Evolutionary conservation across 2,797 vertebrate species (phyloP).

Genomic region (Eremophila alpestris): DNA sequence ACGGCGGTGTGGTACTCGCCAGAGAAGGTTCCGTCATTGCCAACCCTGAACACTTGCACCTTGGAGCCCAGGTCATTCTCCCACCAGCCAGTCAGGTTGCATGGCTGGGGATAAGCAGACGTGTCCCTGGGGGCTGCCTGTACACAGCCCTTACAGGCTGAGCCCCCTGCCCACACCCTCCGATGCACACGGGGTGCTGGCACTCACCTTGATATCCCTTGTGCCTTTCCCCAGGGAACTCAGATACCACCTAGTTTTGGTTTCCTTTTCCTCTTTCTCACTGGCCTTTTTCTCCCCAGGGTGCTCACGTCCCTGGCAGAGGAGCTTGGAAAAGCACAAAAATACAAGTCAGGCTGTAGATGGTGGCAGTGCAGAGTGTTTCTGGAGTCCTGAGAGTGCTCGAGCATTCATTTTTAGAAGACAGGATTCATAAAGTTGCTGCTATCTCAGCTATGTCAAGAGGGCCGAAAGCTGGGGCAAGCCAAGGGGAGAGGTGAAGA

Average conservation of each 20-base stretch:
- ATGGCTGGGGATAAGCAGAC: rapidly evolving
- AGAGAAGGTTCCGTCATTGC: rapidly evolving
- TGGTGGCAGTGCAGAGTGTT: neutral
- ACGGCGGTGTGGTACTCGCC: neutral
- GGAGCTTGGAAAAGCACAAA: neutral
- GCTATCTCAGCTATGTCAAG: neutral
- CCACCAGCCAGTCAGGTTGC: neutral
- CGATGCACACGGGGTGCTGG: rapidly evolving
- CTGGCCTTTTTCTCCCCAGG: rapidly evolving
- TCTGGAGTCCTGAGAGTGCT: rapidly evolving
- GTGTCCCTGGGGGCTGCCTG: neutral
- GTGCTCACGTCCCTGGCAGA: neutral
- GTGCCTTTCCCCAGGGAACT: rapidly evolving
- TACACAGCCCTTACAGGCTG: neutral
- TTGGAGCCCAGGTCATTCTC: neutral
- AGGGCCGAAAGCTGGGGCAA: neutral
- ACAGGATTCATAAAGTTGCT: neutral
- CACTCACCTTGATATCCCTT: neutral
- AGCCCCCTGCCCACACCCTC: rapidly evolving
- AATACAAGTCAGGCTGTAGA: neutral
- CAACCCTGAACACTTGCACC: rapidly evolving
- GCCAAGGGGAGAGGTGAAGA: neutral
- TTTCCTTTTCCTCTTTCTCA: rapidly evolving
- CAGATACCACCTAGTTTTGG: no score
- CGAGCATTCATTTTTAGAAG: neutral